These are phyloP conservation scores for Leucophora obtusa DNA, from an alignment of 2,888 invertebrate species.

Conservation along the genomic window DNA sequence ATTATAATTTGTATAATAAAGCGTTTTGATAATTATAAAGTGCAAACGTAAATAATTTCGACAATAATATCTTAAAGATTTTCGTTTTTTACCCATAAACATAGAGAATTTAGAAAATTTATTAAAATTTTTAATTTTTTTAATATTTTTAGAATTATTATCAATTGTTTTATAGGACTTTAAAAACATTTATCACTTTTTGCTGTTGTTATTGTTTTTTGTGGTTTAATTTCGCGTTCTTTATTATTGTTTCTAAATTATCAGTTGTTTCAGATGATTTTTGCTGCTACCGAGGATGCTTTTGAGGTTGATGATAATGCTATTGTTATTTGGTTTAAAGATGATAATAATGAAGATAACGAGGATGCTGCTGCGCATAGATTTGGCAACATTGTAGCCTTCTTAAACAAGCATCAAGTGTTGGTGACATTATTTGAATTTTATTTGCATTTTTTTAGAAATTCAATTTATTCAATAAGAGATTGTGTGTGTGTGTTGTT, in stretches of 20 bases:
- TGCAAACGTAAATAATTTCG: slow-evolving; percentile 79
- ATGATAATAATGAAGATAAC: slow-evolving; percentile 20
- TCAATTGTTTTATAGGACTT: not conserved
- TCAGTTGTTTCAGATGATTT: slow-evolving; percentile 29
- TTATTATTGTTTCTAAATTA: slow-evolving; percentile 15
- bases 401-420: slow-evolving; percentile 62
- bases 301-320: slow-evolving; percentile 28
- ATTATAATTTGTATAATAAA: slow-evolving; percentile 62
- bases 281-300: slow-evolving; percentile 9
- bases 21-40: slow-evolving; percentile 71
- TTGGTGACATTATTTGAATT: slow-evolving; percentile 63
- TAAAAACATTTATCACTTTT: slow-evolving; percentile 39
- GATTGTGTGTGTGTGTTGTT: slow-evolving; percentile 13
- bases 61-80: slow-evolving; percentile 75
- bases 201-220: not conserved
- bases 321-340: slow-evolving; percentile 19
- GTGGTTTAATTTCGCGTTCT: not conserved
- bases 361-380: slow-evolving; percentile 47
- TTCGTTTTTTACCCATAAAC: slow-evolving; percentile 79
- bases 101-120: slow-evolving; percentile 56
- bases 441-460: slow-evolving; percentile 9
- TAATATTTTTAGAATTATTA: slow-evolving; percentile 11
- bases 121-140: slow-evolving; percentile 17
- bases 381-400: slow-evolving; percentile 62
- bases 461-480: slow-evolving; percentile 17